These are phyloP conservation scores for Zaprionus vittiger DNA, from an alignment of 1,140 invertebrate genomes.

Conservation along the genomic window DNA sequence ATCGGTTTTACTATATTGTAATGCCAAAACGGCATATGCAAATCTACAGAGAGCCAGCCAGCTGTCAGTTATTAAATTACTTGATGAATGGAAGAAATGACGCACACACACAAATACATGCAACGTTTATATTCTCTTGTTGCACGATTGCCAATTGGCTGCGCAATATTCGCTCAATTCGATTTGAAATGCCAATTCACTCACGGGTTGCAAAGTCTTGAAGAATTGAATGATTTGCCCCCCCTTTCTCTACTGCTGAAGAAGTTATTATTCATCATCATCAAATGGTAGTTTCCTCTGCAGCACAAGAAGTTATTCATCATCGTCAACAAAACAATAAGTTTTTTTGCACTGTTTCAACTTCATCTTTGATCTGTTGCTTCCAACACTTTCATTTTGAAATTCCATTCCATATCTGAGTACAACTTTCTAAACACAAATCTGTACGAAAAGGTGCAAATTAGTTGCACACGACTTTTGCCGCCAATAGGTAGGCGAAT, in stretches of 20 bases:
- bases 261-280: constrained; percentile 36
- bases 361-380: background rate
- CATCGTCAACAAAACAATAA: constrained; percentile 6
- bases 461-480: constrained; percentile 72
- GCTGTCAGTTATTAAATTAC: constrained; percentile 66
- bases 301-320: constrained; percentile 31
- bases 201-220: background rate
- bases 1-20: constrained; percentile 42
- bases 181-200: constrained; percentile 31
- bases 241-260: constrained; percentile 7
- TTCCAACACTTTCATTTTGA: constrained; percentile 70
- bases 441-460: constrained; percentile 68
- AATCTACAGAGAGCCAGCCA: constrained; percentile 40
- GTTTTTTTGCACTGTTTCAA: background rate
- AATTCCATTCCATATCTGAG: constrained; percentile 46
- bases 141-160: constrained; percentile 46
- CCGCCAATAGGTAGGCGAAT: constrained; percentile 47
- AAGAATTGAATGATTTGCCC: constrained; percentile 12
- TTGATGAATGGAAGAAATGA: constrained; percentile 57
- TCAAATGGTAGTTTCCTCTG: constrained; percentile 2
- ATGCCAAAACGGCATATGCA: constrained; percentile 44
- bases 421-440: constrained; percentile 70
- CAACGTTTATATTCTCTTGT: background rate
- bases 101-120: background rate
- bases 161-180: constrained; percentile 1